Base-by-base conservation (phyloP, 2,113 vertebrate species). In the Chamaea fasciata region DNA sequence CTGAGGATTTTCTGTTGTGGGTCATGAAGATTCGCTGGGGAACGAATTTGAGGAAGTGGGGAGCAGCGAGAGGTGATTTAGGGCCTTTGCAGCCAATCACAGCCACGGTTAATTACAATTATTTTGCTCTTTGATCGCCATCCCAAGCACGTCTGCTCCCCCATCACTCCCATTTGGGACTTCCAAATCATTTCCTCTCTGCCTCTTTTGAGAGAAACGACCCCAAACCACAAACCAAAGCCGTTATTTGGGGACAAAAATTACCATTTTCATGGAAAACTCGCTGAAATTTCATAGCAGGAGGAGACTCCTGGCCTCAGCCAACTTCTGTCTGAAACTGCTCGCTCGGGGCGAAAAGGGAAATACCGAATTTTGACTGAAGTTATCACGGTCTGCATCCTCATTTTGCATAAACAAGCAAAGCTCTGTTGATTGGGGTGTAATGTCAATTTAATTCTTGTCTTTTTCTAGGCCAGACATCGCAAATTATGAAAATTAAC, bases 321-420 rank as follows among this genome's bases (percentile, higher is more conserved):
- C 71, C 87, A 77, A 24, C 83, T 86, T 90, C 75, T 88, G 94
- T 76, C 63, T 65, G 56, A 80, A 96, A 82, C 60, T 88, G 31
- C 81, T 91, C 74, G 39, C 62, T 42, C 3, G 39, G 33, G 62
- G 37, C 17, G 67, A 70, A 93, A 93, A 70, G 91, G 94, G 83
- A 94, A 96, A 89, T 73, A 28, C 0, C 33, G 6, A 11, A 6
- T 9, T 47, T 52, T 78, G 50, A 21, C 53, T 81, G 67, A 82
- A 69, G 26, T 83, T 23, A 64, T 3, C 19, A 70, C 0, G 13
- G 35, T 31, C 71, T 56, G 49, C 22, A 52, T 56, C 44, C 80
- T 81, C 68, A 6, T 30, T 57, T 87, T 55, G 68, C 49, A 44
- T 21, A 20, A 76, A 77, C 2, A 9, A 84, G 55, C 37, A 53